Evolutionary conservation across 2,797 vertebrate genomes (phyloP), one percentile per base, ranked within the genome.

Genomic region (Trematomus bernacchii): DNA sequence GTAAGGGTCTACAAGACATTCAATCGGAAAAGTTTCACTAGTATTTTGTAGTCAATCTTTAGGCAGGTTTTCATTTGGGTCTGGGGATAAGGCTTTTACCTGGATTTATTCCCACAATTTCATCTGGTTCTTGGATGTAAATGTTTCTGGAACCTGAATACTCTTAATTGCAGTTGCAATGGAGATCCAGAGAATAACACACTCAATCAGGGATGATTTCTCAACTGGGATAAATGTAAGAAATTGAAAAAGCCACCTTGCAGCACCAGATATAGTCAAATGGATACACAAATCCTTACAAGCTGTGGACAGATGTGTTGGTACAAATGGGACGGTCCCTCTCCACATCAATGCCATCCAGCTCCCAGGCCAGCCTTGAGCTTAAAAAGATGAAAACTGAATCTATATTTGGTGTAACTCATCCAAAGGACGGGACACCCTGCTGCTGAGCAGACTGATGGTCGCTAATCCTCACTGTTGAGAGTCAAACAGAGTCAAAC

Each of bases 71-170:
- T 21, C 3, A 59, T 40, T 40, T 50, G 15, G 52, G 16, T 64
- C 23, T 40, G 10, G 11, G 37, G 19, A 67, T 12, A 52, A 65
- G 53, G 30, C 51, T 44, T 42, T 42, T 48, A 44, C 51, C 51
- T 62, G 58, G 42, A 52, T 58, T 46, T 19, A 67, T 55, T 67
- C 37, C 64, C 51, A 57, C 4, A 4, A 68, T 53, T 14, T 43
- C 44, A 37, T 68, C 54, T 74, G 47, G 46, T 57, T 44, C 18
- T 55, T 75, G n/a, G 47, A 48, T 62, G 16, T 16, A 53, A 44
- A 46, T 37, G 27, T 69, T 21, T 54, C 27, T 50, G 71, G 60
- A 64, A 50, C 40, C 42, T 59, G 42, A 63, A 19, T 21, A 46
- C 40, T 16, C 66, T 44, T 21, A 1, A 21, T 18, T 57, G 33